Percentiles rank a stretch among this genome's conserved stretches.
Conservation (phyloP, 1,140 invertebrate species). For the Zaprionus davidi region DNA sequence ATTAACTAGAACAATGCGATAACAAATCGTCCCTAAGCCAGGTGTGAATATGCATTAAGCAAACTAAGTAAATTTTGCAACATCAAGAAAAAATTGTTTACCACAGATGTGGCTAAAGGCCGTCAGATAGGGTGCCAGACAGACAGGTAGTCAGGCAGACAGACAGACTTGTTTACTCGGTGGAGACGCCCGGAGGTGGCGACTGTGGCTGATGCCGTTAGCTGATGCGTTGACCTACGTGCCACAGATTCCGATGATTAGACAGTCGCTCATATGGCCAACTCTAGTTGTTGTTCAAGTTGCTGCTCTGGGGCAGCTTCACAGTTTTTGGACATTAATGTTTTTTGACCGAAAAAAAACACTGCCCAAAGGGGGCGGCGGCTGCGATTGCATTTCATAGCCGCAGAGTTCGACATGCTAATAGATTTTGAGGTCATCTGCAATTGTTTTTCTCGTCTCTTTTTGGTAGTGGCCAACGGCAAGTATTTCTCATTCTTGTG, state of each 20-base stretch:
- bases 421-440: constrained; percentile 82
- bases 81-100: constrained; percentile 51
- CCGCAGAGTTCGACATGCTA: constrained; percentile 80
- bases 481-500: constrained; percentile 30
- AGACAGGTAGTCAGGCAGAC: constrained; percentile 31
- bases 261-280: constrained; percentile 57
- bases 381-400: constrained; percentile 74
- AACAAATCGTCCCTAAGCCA: constrained; percentile 20
- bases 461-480: constrained; percentile 18
- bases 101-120: constrained; percentile 62
- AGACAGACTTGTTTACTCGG: constrained; percentile 18
- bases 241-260: constrained; percentile 71
- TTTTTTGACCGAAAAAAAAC: constrained; percentile 37
- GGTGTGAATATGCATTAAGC: constrained; percentile 66
- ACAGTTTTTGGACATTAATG: constrained; percentile 69
- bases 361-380: constrained; percentile 49
- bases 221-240: constrained; percentile 77
- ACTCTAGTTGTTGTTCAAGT: constrained; percentile 49
- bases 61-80: constrained; percentile 72
- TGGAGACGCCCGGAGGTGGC: constrained; percentile 24
- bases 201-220: constrained; percentile 32
- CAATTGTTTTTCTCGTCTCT: constrained; percentile 58
- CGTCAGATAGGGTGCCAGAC: constrained; percentile 59
- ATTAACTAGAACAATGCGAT: background rate
- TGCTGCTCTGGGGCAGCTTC: constrained; percentile 56